phyloP scores from a whole-genome alignment of 2,888 invertebrate genomes.

The Hymenopus coronatus region DNA sequence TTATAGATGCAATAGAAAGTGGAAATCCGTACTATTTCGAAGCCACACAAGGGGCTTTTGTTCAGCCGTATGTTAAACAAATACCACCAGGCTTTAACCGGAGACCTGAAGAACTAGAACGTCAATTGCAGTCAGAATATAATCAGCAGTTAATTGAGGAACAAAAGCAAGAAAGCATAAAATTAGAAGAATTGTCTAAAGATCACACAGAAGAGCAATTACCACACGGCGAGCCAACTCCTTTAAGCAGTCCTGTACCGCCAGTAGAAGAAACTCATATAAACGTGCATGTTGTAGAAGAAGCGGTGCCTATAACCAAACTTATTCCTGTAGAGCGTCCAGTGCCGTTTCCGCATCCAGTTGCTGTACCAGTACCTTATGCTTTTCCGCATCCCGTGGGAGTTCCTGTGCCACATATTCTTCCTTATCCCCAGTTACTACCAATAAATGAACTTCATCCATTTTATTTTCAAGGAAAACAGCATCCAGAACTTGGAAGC shows the following conservation, averaged over 20 bases:
- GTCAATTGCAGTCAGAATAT: constrained; percentile 20
- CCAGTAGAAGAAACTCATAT: constrained; percentile 37
- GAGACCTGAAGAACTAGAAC: constrained; percentile 7
- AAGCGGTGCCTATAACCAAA: constrained; percentile 41
- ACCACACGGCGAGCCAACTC: background rate
- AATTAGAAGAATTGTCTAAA: background rate
- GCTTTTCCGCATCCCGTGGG: constrained; percentile 37
- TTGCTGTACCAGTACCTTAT: constrained; percentile 45
- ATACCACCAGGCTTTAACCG: background rate
- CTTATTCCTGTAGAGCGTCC: constrained; percentile 43
- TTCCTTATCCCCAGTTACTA: constrained; percentile 40
- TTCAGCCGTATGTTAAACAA: background rate
- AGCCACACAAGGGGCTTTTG: background rate
- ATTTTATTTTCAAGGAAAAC: constrained; percentile 36
- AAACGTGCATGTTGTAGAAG: constrained; percentile 42
- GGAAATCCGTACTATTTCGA: background rate
- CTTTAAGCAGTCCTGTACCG: too few species aligned
- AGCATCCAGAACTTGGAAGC: background rate
- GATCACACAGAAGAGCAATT: background rate
- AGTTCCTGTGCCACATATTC: constrained; percentile 35
- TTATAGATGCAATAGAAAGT: background rate
- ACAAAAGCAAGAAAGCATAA: constrained; percentile 12
- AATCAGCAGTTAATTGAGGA: constrained; percentile 24
- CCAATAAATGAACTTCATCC: constrained; percentile 32
- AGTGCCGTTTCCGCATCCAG: constrained; percentile 50